phyloP scores from a whole-genome alignment of 2,888 invertebrate genomes.

The Chorisops tibialis region DNA sequence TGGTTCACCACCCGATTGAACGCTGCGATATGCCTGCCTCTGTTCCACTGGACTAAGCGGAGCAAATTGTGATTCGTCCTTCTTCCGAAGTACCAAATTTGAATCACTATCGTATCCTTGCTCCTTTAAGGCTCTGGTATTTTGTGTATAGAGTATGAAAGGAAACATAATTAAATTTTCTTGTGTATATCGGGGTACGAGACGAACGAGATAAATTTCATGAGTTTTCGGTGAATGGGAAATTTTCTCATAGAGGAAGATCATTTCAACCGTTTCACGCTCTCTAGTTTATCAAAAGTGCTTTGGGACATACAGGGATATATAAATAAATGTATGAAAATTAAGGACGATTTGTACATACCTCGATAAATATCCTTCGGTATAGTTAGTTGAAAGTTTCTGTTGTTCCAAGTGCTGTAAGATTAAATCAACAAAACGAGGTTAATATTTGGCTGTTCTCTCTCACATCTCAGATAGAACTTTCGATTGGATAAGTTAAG shows the following conservation, averaged over 20 bases:
- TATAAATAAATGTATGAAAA: neutral
- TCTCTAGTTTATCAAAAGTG: too few relatives aligned
- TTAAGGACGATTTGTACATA: conserved; percentile 50
- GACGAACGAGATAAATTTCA: too few relatives aligned
- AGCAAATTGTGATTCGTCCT: conserved; percentile 63
- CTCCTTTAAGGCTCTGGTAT: conserved; percentile 78
- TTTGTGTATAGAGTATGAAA: neutral
- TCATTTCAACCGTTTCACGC: too few relatives aligned
- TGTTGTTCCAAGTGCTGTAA: conserved; percentile 70
- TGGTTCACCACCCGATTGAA: conserved; percentile 93
- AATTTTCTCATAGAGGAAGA: too few relatives aligned
- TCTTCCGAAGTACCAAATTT: conserved; percentile 77
- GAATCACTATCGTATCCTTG: conserved; percentile 91
- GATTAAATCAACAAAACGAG: conserved; percentile 29
- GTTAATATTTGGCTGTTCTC: neutral
- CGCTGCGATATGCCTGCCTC: conserved; percentile 76
- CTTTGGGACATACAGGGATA: neutral
- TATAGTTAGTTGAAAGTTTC: conserved; percentile 61
- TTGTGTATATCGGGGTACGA: too few relatives aligned
- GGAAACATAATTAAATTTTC: too few relatives aligned
- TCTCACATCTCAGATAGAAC: too few relatives aligned
- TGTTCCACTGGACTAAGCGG: conserved; percentile 78
- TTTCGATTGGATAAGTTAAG: too few relatives aligned
- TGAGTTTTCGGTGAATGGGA: too few relatives aligned
- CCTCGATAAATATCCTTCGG: conserved; percentile 80